phyloP scores from a whole-genome alignment of 2,888 invertebrate species.

The Drosophila siamana region DNA sequence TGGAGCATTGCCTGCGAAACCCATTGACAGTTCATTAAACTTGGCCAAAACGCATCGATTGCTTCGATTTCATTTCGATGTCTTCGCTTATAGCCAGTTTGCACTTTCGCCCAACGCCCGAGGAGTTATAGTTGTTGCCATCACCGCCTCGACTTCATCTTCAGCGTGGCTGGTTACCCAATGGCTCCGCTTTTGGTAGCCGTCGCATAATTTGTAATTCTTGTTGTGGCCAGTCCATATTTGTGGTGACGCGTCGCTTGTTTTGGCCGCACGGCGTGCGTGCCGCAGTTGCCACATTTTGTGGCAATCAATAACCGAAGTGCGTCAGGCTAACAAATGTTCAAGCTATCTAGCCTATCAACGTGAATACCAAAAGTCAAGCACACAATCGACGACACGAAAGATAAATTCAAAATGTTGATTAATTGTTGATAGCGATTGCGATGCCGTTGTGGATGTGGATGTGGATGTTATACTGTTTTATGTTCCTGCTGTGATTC shows the following conservation, averaged over 20 bases:
- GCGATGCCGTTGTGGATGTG: not conserved
- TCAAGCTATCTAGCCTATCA: slow-evolving; percentile 33
- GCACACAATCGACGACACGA: not conserved
- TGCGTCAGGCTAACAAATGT: slow-evolving; percentile 75
- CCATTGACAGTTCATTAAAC: slow-evolving; percentile 60
- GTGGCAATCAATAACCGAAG: slow-evolving; percentile 79
- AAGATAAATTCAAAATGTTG: slow-evolving; percentile 25
- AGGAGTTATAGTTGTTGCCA: slow-evolving; percentile 8
- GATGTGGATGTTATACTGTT: not conserved
- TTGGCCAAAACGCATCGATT: slow-evolving; percentile 35
- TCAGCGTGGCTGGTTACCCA: slow-evolving; percentile 58
- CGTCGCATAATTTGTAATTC: slow-evolving; percentile 75
- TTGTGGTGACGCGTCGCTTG: slow-evolving; percentile 37
- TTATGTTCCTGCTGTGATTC: slow-evolving; percentile 1
- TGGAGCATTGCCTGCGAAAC: slow-evolving; percentile 25
- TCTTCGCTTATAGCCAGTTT: slow-evolving; percentile 43
- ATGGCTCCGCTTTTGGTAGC: slow-evolving; percentile 61
- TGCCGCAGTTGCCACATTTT: slow-evolving; percentile 74
- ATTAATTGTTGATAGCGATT: slow-evolving; percentile 24
- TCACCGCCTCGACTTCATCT: not conserved
- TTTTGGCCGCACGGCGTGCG: slow-evolving; percentile 62
- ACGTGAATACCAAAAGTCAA: slow-evolving; percentile 2
- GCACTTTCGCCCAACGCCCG: slow-evolving; percentile 53
- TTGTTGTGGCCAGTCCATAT: slow-evolving; percentile 64
- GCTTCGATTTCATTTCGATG: slow-evolving; percentile 63